These are phyloP conservation scores for Scaptodrosophila latifasciaeformis DNA, from an alignment of 2,888 invertebrate genomes.

Conservation along the genomic window DNA sequence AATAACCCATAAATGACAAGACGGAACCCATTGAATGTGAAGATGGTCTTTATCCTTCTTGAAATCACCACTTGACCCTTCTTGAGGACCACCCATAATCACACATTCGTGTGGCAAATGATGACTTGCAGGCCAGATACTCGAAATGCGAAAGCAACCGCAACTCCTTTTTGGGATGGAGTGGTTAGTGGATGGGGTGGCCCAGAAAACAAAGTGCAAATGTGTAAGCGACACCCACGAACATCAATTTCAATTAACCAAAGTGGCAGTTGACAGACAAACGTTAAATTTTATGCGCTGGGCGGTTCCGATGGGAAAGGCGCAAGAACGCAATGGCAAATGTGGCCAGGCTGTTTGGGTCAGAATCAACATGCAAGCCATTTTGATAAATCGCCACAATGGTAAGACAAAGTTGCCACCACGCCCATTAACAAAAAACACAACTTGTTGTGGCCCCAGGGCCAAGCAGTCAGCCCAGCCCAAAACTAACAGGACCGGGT, in stretches of 20 bases:
- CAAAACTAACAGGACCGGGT: conserved; percentile 10
- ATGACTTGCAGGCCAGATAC: no score
- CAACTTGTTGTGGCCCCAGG: background rate
- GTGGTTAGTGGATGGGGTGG: no score
- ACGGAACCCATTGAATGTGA: no score
- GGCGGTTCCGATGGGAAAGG: conserved; percentile 39
- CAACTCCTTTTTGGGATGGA: no score
- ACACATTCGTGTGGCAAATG: no score
- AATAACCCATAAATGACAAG: no score
- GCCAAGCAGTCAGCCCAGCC: background rate
- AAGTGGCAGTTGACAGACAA: conserved; percentile 64
- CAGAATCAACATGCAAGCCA: conserved; percentile 1
- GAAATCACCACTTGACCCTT: no score
- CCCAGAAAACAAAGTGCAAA: conserved; percentile 5
- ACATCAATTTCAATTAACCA: conserved; percentile 68
- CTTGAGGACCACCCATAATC: no score
- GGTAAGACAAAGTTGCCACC: conserved; percentile 43
- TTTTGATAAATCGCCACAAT: conserved; percentile 33
- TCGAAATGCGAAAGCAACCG: no score
- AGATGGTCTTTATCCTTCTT: no score
- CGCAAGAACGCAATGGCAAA: no score
- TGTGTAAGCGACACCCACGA: conserved; percentile 46
- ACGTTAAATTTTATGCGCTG: conserved; percentile 65
- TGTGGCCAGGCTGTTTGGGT: no score
- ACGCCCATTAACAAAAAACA: background rate